These are phyloP conservation scores for Macrophya alboannulata DNA, from an alignment of 2,888 invertebrate genomes.

Conservation along the genomic window DNA sequence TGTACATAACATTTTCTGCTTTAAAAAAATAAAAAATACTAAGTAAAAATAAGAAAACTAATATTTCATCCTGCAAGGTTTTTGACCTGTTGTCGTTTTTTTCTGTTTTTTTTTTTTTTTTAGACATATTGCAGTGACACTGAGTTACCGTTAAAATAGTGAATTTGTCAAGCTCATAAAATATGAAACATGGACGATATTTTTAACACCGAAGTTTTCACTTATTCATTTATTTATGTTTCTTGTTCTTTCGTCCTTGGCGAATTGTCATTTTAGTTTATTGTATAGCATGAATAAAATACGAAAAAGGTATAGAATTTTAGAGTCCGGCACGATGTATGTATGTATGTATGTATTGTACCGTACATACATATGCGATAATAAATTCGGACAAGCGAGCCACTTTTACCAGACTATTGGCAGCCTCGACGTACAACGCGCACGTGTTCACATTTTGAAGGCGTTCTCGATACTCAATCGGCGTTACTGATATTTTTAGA, in stretches of 20 bases:
- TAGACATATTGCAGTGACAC: background rate
- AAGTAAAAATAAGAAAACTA: background rate
- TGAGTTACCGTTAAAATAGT: background rate
- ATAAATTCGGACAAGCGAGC: constrained; percentile 31
- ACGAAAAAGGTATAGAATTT: background rate
- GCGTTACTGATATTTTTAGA: constrained; percentile 71
- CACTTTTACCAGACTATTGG: constrained; percentile 55
- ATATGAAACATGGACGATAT: background rate
- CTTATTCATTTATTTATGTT: too few species aligned
- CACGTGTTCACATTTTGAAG: constrained; percentile 56
- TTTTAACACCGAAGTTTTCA: background rate
- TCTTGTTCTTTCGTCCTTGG: background rate
- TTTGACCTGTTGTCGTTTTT: background rate
- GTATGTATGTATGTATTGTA: background rate
- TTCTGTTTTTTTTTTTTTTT: background rate
- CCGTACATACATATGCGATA: background rate
- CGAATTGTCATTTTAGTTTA: background rate
- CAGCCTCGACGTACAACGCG: constrained; percentile 46
- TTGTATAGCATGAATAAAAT: background rate
- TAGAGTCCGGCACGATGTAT: background rate
- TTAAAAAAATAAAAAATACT: background rate
- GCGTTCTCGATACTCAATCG: constrained; percentile 73
- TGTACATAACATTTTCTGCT: background rate
- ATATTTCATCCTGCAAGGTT: background rate
- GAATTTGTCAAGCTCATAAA: background rate